Evolutionary conservation across 2,113 vertebrate species (phyloP).

Genomic region (Madoqua kirkii): DNA sequence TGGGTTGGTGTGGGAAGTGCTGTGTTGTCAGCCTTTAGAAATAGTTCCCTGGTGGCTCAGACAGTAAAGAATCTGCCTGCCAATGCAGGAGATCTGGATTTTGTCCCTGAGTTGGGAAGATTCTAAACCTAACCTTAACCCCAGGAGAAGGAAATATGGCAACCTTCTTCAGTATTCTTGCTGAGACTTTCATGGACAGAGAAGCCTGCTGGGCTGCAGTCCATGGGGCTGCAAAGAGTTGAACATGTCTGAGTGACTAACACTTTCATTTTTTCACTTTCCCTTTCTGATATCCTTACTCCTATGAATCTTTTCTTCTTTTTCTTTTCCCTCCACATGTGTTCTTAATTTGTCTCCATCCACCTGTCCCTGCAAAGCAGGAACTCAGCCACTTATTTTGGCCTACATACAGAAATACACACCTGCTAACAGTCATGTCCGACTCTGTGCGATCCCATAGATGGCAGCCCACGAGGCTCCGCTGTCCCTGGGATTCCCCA

Average conservation of each 20-base stretch:
- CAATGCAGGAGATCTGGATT: not conserved
- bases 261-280: not conserved
- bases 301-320: not conserved
- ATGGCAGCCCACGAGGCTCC: no score
- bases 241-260: not conserved
- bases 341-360: not conserved
- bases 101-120: not conserved
- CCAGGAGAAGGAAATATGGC: not conserved
- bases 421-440: no score
- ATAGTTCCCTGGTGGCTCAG: not conserved
- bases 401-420: not conserved
- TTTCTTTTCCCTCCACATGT: not conserved
- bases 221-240: not conserved
- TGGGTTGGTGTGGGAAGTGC: fast-evolving
- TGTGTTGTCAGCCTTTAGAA: not conserved
- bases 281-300: not conserved
- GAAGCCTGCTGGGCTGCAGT: not conserved
- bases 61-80: not conserved
- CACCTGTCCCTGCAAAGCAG: not conserved
- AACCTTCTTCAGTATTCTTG: not conserved
- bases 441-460: no score
- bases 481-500: no score
- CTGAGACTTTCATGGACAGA: not conserved
- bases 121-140: not conserved
- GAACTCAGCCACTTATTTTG: not conserved